These are phyloP conservation scores for Cristatella mucedo DNA, from an alignment of 2,888 invertebrate genomes.

Conservation along the genomic window DNA sequence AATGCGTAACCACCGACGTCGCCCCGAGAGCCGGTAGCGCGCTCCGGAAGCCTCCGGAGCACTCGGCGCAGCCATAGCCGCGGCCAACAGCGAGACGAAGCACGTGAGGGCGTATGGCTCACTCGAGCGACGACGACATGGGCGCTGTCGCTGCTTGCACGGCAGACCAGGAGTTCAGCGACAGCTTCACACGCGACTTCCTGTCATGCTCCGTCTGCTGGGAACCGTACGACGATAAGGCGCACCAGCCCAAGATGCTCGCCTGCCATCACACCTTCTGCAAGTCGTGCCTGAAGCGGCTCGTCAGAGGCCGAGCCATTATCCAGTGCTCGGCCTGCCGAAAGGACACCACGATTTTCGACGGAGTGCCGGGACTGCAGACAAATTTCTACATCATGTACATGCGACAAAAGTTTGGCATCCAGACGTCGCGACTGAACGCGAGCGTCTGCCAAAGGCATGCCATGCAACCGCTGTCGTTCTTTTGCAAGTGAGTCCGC, in stretches of 20 bases:
- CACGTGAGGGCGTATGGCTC: no score
- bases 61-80: no score
- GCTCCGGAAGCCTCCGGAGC: no score
- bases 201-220: conserved; percentile 34
- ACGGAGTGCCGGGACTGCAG: conserved; percentile 23
- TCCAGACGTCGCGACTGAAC: conserved; percentile 19
- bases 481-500: conserved; percentile 24
- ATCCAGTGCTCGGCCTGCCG: conserved; percentile 8
- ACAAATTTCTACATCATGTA: conserved; percentile 28
- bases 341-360: conserved; percentile 16
- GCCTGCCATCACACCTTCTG: conserved; percentile 38
- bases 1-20: no score
- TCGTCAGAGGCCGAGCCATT: conserved; percentile 14
- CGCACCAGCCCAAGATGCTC: conserved; percentile 34
- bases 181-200: conserved; percentile 27
- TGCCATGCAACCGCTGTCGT: conserved; percentile 28
- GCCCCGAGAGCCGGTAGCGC: no score
- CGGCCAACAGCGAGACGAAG: no score
- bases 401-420: conserved; percentile 25
- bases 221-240: conserved; percentile 30
- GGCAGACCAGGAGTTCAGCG: conserved; percentile 12
- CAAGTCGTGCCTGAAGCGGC: conserved; percentile 30
- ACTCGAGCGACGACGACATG: no score
- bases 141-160: no score
- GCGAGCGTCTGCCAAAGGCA: conserved; percentile 25